These are phyloP conservation scores for Venusia cambrica DNA, from an alignment of 2,888 invertebrate genomes.

Conservation along the genomic window DNA sequence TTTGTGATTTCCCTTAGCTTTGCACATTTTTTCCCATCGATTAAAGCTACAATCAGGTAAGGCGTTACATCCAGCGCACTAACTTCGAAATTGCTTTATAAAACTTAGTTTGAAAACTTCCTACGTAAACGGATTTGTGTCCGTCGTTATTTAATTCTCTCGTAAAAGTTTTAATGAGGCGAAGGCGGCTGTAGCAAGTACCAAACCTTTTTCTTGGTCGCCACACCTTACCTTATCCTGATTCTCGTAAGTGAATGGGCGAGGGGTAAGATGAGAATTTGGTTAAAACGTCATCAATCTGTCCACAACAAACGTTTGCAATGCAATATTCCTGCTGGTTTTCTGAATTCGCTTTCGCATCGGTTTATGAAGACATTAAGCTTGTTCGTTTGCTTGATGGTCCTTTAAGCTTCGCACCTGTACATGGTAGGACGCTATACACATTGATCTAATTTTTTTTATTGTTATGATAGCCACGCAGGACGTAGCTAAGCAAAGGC, in stretches of 20 bases:
- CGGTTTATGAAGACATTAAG: too few species aligned
- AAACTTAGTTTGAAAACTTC: constrained; percentile 31
- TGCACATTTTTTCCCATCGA: background rate
- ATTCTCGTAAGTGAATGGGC: constrained; percentile 14
- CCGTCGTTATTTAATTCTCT: constrained; percentile 51
- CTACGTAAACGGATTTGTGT: constrained; percentile 48
- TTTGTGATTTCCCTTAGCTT: background rate
- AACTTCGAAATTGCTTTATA: constrained; percentile 41
- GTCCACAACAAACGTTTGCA: too few species aligned
- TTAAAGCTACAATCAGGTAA: constrained; percentile 13
- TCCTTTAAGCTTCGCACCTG: too few species aligned
- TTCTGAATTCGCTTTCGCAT: too few species aligned
- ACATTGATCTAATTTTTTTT: too few species aligned
- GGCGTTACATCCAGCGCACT: constrained; percentile 17
- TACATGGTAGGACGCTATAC: too few species aligned
- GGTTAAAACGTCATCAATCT: too few species aligned
- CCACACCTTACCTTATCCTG: constrained; percentile 24
- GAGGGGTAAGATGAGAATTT: too few species aligned
- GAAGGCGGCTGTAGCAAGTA: constrained; percentile 35
- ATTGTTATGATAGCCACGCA: too few species aligned
- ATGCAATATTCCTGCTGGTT: too few species aligned
- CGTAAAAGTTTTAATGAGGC: constrained; percentile 57
- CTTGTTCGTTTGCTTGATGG: too few species aligned
- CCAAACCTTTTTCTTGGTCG: constrained; percentile 28
- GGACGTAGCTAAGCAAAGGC: too few species aligned